A percentile compares a stretch with the other conserved stretches of the same genome.
These are phyloP conservation scores for Tetragnatha montana DNA, from an alignment of 2,888 invertebrate genomes.

Conservation along the genomic window DNA sequence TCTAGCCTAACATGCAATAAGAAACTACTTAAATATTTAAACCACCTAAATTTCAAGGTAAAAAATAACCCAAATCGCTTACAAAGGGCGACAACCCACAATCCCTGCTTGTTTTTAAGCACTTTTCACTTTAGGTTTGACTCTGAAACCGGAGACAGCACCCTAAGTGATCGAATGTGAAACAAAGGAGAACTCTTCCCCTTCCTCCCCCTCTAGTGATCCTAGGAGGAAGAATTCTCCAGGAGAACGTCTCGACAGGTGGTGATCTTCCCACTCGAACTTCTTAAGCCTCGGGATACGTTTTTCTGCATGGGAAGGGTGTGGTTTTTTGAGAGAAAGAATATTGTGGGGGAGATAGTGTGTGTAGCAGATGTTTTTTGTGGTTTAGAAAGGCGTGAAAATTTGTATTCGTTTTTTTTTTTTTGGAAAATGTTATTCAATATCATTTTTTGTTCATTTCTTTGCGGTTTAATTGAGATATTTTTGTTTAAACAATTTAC, in stretches of 20 bases:
- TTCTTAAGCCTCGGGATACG: not conserved
- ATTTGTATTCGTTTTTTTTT: too few relatives aligned
- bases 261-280: not conserved
- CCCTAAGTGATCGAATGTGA: not conserved
- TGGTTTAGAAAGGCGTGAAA: too few relatives aligned
- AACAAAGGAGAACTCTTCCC: not conserved
- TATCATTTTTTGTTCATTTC: too few relatives aligned
- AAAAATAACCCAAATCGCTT: too few relatives aligned
- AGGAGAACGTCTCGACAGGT: not conserved
- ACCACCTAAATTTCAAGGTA: too few relatives aligned
- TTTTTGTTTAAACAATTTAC: too few relatives aligned
- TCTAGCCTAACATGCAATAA: too few relatives aligned
- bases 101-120: not conserved
- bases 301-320: not conserved
- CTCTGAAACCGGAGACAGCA: not conserved
- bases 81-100: not conserved
- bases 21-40: too few relatives aligned
- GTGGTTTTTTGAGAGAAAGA: not conserved
- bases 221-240: not conserved
- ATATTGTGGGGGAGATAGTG: too few relatives aligned
- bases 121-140: not conserved
- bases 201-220: not conserved
- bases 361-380: too few relatives aligned
- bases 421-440: too few relatives aligned
- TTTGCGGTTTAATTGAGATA: too few relatives aligned